Percentiles rank a stretch among this genome's conserved stretches.
phyloP scores from a whole-genome alignment of 1,140 invertebrate species.

The Calosoma granatense region DNA sequence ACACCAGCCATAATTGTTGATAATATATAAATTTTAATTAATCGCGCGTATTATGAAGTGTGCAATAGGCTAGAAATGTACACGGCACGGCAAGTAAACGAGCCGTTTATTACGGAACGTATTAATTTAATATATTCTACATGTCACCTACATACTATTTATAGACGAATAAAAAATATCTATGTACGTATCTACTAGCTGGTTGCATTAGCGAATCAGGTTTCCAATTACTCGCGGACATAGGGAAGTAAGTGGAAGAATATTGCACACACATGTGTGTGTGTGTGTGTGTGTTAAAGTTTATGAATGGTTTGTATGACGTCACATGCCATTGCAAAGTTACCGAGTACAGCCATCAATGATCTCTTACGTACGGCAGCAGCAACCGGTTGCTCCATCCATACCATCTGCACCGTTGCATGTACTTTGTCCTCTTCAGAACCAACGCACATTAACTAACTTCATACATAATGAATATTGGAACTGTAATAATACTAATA shows the following conservation, averaged over 20 bases:
- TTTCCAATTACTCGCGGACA: not conserved
- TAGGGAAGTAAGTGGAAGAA: not conserved
- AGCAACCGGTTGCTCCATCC: too few relatives aligned
- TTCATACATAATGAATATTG: too few relatives aligned
- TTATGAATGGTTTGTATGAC: not conserved
- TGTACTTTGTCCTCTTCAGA: too few relatives aligned
- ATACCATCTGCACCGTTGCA: too few relatives aligned
- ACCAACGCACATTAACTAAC: too few relatives aligned
- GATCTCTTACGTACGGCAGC: too few relatives aligned
- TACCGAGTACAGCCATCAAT: too few relatives aligned
- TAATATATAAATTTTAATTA: not conserved
- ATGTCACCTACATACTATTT: slow-evolving; percentile 4
- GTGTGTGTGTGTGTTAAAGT: not conserved
- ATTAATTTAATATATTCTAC: not conserved
- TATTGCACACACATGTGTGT: too few relatives aligned
- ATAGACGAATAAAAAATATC: not conserved
- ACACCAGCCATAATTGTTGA: not conserved
- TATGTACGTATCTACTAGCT: too few relatives aligned
- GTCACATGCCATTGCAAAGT: not conserved
- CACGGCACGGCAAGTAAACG: not conserved
- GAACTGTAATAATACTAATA: too few relatives aligned
- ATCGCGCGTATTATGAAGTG: not conserved
- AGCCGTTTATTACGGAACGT: not conserved
- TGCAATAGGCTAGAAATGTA: not conserved
- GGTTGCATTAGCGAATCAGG: slow-evolving; percentile 3